A percentile compares a stretch with the other conserved stretches of the same genome.
Evolutionary conservation across 2,888 invertebrate species (phyloP).

Genomic region (Conistra vaccinii): DNA sequence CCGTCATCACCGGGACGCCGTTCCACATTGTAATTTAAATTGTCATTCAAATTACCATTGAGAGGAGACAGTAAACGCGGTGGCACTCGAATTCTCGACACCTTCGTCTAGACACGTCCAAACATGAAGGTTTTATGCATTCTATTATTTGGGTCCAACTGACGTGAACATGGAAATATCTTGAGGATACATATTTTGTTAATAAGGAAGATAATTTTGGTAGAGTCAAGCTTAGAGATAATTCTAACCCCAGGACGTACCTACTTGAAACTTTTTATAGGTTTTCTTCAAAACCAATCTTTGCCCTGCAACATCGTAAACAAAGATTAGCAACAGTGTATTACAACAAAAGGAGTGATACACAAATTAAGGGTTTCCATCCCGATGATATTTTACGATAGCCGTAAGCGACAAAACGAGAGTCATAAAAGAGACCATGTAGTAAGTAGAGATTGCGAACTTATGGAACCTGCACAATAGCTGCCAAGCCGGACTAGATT

Average conservation of each 20-base stretch:
- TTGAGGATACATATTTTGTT: constrained; percentile 13
- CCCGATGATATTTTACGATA: constrained; percentile 87
- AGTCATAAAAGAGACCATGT: constrained; percentile 83
- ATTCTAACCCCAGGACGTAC: constrained; percentile 28
- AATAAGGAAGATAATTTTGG: constrained; percentile 34
- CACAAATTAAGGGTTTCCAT: constrained; percentile 89
- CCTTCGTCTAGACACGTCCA: constrained; percentile 77
- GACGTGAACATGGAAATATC: constrained; percentile 49
- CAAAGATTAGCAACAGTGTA: constrained; percentile 84
- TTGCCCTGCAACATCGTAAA: constrained; percentile 77
- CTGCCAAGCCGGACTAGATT: constrained; percentile 25
- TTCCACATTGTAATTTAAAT: constrained; percentile 87
- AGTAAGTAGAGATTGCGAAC: constrained; percentile 71
- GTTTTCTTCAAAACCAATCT: constrained; percentile 68
- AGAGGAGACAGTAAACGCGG: constrained; percentile 80
- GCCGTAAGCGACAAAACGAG: constrained; percentile 86
- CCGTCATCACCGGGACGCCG: constrained; percentile 86
- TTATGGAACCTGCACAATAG: constrained; percentile 45
- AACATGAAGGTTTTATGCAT: constrained; percentile 67
- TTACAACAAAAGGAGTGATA: constrained; percentile 85
- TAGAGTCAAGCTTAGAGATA: constrained; percentile 34
- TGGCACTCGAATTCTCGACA: constrained; percentile 88
- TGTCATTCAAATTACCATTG: constrained; percentile 85
- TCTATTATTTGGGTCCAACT: constrained; percentile 63
- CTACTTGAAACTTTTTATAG: constrained; percentile 47